A percentile compares a stretch with the other conserved stretches of the same genome.
phyloP scores from a whole-genome alignment of 1,140 invertebrate species.

The Lepidurus packardi region DNA sequence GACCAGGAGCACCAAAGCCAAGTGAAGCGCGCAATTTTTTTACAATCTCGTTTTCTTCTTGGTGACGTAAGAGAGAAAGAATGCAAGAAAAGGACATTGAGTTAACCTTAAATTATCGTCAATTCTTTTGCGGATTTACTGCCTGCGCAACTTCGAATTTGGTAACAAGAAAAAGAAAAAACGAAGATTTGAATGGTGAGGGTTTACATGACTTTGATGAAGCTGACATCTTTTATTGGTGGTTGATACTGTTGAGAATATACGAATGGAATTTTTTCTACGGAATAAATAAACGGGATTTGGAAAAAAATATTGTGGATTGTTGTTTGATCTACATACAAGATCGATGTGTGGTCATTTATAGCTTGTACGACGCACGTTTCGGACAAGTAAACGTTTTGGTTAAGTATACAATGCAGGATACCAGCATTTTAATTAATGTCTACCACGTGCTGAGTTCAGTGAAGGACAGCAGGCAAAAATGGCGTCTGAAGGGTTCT shows the following conservation, averaged over 20 bases:
- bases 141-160: background rate
- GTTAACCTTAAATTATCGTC: background rate
- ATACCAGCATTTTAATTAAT: background rate
- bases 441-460: background rate
- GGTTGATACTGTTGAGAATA: slow-evolving; percentile 10
- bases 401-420: background rate
- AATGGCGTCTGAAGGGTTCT: background rate
- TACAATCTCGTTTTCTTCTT: background rate
- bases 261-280: slow-evolving; percentile 22
- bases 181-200: background rate
- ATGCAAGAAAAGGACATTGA: background rate
- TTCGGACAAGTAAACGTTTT: background rate
- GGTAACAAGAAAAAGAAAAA: background rate
- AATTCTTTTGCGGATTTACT: background rate
- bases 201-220: slow-evolving; percentile 1
- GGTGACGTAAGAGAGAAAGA: background rate
- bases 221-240: slow-evolving; percentile 11
- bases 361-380: background rate
- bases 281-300: slow-evolving; percentile 8
- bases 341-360: background rate
- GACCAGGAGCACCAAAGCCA: slow-evolving; percentile 45
- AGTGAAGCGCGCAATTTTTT: slow-evolving; percentile 41
- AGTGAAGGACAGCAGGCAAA: background rate
- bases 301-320: background rate
- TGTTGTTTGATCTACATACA: background rate